Conservation (phyloP, 1,140 invertebrate species). For the Calliopsis andreniformis region DNA sequence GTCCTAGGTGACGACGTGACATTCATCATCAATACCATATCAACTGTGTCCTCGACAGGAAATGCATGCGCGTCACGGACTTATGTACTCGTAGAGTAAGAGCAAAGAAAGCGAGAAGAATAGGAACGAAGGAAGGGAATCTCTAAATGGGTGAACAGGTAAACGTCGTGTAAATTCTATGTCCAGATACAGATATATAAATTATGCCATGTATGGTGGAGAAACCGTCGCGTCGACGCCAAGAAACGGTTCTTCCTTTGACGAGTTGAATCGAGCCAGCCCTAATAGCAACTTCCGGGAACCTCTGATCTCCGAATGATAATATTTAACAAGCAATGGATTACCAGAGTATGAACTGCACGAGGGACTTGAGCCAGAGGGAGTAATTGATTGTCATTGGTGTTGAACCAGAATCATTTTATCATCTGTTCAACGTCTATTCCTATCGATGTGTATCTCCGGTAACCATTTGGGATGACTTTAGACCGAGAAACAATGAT, state of each 20-base stretch:
- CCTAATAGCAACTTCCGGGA: not conserved
- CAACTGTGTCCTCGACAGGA: constrained; percentile 25
- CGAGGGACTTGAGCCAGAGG: not conserved
- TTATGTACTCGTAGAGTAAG: constrained; percentile 49
- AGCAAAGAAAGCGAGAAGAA: constrained; percentile 12
- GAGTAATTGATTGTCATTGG: constrained; percentile 15
- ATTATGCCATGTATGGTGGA: not conserved
- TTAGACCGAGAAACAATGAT: not conserved
- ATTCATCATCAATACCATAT: constrained; percentile 25
- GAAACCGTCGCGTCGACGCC: not conserved
- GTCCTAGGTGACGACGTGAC: constrained; percentile 51
- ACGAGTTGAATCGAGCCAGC: not conserved
- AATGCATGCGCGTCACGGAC: constrained; percentile 39
- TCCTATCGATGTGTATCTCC: constrained; percentile 34
- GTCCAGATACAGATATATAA: not conserved
- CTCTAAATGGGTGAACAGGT: not conserved
- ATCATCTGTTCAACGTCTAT: constrained; percentile 12
- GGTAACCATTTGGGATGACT: constrained; percentile 22
- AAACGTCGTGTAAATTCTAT: constrained; percentile 20
- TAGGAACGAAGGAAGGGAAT: not conserved
- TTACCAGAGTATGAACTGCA: not conserved
- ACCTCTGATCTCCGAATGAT: not conserved
- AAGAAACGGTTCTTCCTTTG: not conserved
- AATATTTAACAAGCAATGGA: not conserved
- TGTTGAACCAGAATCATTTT: constrained; percentile 16